Evolutionary conservation across 1,140 invertebrate genomes (phyloP).

Genomic region (Colletes gigas): DNA sequence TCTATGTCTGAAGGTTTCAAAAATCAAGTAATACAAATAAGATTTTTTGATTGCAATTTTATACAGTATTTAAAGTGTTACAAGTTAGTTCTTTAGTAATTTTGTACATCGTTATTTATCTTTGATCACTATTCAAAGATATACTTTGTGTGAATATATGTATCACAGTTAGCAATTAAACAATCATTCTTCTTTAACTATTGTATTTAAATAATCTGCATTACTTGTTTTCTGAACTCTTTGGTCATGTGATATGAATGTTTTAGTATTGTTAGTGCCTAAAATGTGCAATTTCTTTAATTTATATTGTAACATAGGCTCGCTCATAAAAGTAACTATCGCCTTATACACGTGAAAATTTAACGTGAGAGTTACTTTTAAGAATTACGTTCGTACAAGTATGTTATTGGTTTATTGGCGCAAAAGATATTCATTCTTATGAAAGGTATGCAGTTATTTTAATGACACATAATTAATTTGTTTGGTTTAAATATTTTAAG

Average conservation of each 20-base stretch:
- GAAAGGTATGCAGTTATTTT: constrained; percentile 14
- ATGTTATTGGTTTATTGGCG: constrained; percentile 15
- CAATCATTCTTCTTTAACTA: background rate
- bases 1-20: constrained; percentile 20
- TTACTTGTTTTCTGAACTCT: constrained; percentile 34
- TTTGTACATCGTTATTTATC: background rate
- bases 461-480: constrained; percentile 24
- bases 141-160: constrained; percentile 15
- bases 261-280: constrained; percentile 30
- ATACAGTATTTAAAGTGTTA: constrained; percentile 6
- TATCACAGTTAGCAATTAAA: background rate
- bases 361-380: constrained; percentile 39
- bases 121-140: constrained; percentile 10
- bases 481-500: constrained; percentile 18
- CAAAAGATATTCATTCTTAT: constrained; percentile 3
- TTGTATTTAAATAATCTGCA: background rate
- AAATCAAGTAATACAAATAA: constrained; percentile 23
- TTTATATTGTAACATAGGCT: constrained; percentile 35
- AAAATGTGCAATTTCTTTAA: constrained; percentile 40
- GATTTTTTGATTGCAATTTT: background rate
- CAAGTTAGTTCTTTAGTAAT: constrained; percentile 17
- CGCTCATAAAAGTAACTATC: constrained; percentile 27
- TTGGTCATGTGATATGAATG: background rate
- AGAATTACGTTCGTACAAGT: constrained; percentile 9
- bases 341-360: background rate